Base-by-base conservation (phyloP, 2,797 vertebrate genomes). In the Oreochromis mossambicus region DNA sequence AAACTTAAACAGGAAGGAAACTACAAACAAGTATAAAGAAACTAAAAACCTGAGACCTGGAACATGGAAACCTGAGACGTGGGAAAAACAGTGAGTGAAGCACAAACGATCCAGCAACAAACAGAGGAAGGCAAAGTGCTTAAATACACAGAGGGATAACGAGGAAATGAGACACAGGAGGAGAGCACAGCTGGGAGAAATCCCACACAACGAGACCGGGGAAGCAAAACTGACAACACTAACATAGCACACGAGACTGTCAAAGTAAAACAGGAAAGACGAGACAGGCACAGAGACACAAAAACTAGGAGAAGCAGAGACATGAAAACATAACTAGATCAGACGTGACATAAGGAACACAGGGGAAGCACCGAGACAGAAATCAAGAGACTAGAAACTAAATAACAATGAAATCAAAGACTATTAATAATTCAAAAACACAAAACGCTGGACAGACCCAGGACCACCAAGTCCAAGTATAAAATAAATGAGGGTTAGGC, bases 271-370 rank as follows among this genome's bases (percentile, higher is more conserved):
- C 3, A 61, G 58, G 58, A 61, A 61, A 61, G 9, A 61, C 0
- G 6, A 36, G 54, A 29, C 5, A 15, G 54, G 54, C 54, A 56
- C 54, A 29, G 24, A 56, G 56, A 36, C 56, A 61, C 14, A 6
- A 4, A 61, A 36, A 36, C 0, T 36, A n/a, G 17, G 10, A 0
- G 32, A 1, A 12, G 58, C 17, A n/a, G 17, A 7, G 10, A 0
- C 32, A 12, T 36, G 17, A 63, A 63, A 63, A 63, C 58, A 36
- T 36, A 1, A 36, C 17, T 36, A 63, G 58, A n/a, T 63, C 58
- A n/a, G 58, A 36, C 1, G 10, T n/a, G 58, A 36, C 32, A 0
- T 17, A 63, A 7, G 17, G 58, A 63, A 63, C 10, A 34, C 3
- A 19, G 5, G 29, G 29, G 29, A 61, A 61, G 29, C 56, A 61